Base-by-base conservation (phyloP, 2,113 vertebrate species). In the Odontophorus gujanensis region DNA sequence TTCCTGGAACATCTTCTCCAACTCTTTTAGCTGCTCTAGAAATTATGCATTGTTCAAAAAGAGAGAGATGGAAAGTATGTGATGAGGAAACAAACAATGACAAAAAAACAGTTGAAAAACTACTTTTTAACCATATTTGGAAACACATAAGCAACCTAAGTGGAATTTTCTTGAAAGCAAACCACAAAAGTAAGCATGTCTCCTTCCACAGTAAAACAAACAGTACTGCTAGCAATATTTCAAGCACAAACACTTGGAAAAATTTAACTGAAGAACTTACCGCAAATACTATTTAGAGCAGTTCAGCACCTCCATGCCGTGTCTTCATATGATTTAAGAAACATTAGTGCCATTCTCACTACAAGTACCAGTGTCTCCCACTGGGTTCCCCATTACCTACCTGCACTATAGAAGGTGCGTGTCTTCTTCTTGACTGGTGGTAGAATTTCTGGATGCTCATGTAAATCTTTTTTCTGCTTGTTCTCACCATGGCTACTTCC, bases 21-120 rank as follows among this genome's bases (percentile, higher is more conserved):
- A 82, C 95, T 98, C 97, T 95, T 98, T 98, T 62, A 99, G 92
- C 96, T 99, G 99, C 89, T 98, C 99, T 99, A 96, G n/a, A 97
- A 87, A 81, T 9, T 8, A 72, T 17, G 59, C 5, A 59, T 48
- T 53, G 34, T 43, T 58, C 42, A 81, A 38, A 42, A 45, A 77
- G 13, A 82, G 8, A 38, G 15, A 67, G 18, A 43, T 32, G 5
- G 20, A 12, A 45, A 50, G 15, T 5, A 53, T 7, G 32, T 11
- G 7, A 55, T 25, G 83, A 68, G 25, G 50, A 73, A 85, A 25
- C 3, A 72, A 68, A 45, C 11, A 28, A 38, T 34, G 26, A 9
- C 13, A 51, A 51, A 51, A 84, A 43, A 20, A 18, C 57, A 51
- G 13, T 28, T 17, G 77, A 57, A n/a, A 5, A 0, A 2, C 4